Conservation (phyloP, 2,797 vertebrate species). For the Corythornis leucogaster region DNA sequence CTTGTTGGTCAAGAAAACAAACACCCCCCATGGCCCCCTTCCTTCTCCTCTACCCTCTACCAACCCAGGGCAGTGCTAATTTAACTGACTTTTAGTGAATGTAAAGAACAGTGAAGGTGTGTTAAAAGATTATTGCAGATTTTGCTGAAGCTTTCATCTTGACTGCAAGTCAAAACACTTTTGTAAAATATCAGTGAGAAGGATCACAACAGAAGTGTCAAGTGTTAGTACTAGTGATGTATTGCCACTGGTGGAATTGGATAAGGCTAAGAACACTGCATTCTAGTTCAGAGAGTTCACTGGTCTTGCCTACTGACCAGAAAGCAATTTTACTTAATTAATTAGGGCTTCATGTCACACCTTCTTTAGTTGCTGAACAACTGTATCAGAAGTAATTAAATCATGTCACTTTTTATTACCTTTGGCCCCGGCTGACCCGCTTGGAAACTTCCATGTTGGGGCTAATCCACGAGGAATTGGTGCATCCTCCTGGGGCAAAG, state of each 20-base stretch:
- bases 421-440: constrained; percentile 73
- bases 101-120: not conserved
- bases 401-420: constrained; percentile 81
- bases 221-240: constrained; percentile 39
- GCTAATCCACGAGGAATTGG: constrained; percentile 75
- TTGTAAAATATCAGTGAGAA: not conserved
- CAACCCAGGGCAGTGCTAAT: not conserved
- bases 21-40: fast-evolving
- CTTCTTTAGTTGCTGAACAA: constrained; percentile 76
- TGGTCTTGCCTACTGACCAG: constrained; percentile 76
- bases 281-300: constrained; percentile 53
- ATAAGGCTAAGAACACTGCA: constrained; percentile 51
- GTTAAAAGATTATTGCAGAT: not conserved
- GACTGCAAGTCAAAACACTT: not conserved
- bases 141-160: not conserved
- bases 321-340: constrained; percentile 77
- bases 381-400: constrained; percentile 81
- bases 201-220: not conserved
- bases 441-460: constrained; percentile 73
- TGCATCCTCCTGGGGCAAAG: constrained; percentile 73
- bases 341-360: constrained; percentile 76
- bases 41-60: not conserved
- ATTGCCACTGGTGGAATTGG: constrained; percentile 46
- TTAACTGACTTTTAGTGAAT: not conserved
- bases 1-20: not conserved